Percentiles rank a stretch among this genome's conserved stretches.
Conservation (phyloP, 2,113 vertebrate genomes). For the Cephalopterus ornatus region DNA sequence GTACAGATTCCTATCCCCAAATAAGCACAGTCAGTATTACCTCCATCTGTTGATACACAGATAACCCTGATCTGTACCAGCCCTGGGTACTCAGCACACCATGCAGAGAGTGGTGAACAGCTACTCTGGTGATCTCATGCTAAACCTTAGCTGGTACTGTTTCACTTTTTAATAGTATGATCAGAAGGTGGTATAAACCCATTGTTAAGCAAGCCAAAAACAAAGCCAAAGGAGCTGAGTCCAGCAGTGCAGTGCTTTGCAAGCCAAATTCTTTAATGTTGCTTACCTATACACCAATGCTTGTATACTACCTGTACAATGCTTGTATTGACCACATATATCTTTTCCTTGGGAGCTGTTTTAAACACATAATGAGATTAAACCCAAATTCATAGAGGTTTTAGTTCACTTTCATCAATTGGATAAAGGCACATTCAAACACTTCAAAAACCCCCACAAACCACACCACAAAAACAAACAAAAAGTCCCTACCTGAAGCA, state of each 20-base stretch:
- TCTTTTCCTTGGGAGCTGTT: neutral
- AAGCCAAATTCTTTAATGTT: neutral
- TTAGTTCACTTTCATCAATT: neutral
- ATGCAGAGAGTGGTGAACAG: neutral
- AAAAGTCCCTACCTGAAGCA: neutral
- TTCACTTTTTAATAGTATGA: neutral
- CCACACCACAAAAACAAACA: neutral
- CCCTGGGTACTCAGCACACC: too few species aligned
- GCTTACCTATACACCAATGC: neutral
- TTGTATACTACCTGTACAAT: neutral
- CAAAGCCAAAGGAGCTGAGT: neutral
- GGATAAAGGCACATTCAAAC: neutral
- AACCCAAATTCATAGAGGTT: neutral
- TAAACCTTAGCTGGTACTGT: neutral
- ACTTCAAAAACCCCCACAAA: neutral
- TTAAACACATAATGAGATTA: neutral
- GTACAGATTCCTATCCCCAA: neutral
- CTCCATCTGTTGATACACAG: neutral
- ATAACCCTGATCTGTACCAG: neutral
- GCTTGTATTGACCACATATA: neutral
- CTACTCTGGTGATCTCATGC: neutral
- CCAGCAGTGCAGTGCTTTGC: neutral
- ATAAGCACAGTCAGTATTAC: neutral
- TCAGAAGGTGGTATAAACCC: neutral
- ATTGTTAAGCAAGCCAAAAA: neutral